Base-by-base conservation (phyloP, 2,113 vertebrate species). In the Sapayoa aenigma region DNA sequence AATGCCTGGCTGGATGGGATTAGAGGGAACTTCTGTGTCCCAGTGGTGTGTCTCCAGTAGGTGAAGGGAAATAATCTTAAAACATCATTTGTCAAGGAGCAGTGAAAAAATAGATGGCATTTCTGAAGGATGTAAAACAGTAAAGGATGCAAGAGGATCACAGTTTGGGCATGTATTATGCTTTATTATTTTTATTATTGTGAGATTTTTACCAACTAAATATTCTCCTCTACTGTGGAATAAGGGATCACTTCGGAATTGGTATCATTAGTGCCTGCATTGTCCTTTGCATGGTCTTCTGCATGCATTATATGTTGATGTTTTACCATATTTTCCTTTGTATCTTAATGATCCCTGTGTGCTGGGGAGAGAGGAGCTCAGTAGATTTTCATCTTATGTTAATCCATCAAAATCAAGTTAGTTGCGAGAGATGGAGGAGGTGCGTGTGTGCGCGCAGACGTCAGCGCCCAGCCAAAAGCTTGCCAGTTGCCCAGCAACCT, bases 371-470 rank as follows among this genome's bases (percentile, higher is more conserved):
- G 84, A 84, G 95, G 83, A 67, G 94, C 68, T 15, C 85, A 84
- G 96, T 94, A 97, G 92, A 75, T 98, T 98, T 97, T 97, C 96
- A 97, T 97, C 84, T 81, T 41, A 79, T 94, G 96, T 98, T 98
- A 98, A 98, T 98, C 98, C 97, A 98, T 98, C 98, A 98, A 98
- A 98, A 98, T 98, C 98, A 98, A 98, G 98, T 98, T 98, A 98
- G 97, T 97, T 96, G 87, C 83, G 50, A 93, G 96, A 90, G 98
- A 97, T 97, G 98, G 97, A 97, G 96, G 97, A 98, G 97, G 97
- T 84, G 87, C 78, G 82, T 68, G 79, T 92, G 96, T 94, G 96
- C 86, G 44, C 53, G 44, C 95, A 96, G 96, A 98, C 97, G 94
- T 98, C 98, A 98, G 97, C 87, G 77, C 96, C 95, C 95, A 95